Conservation (phyloP, 2,797 vertebrate species). For the Hydrophis major region DNA sequence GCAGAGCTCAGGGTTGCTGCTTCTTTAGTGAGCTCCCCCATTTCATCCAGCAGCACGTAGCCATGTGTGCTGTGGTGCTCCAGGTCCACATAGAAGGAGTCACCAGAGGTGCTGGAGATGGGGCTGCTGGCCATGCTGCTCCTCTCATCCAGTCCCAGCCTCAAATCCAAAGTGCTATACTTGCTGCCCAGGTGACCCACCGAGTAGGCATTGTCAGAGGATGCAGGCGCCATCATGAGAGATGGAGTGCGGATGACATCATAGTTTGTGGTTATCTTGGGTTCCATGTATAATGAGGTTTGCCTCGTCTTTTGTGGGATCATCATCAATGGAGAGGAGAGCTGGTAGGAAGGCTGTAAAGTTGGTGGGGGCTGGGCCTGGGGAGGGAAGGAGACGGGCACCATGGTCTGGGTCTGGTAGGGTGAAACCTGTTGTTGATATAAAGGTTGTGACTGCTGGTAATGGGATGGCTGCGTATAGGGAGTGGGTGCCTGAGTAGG, state of each 20-base stretch:
- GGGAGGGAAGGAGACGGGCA: slow-evolving; percentile 83
- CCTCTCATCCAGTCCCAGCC: slow-evolving; percentile 92
- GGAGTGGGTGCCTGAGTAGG: slow-evolving; percentile 91
- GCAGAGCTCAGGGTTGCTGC: slow-evolving; percentile 82
- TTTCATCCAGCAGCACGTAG: slow-evolving; percentile 96
- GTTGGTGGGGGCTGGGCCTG: slow-evolving; percentile 85
- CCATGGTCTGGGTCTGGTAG: slow-evolving; percentile 94
- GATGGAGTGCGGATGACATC: slow-evolving; percentile 95
- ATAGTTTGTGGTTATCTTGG: slow-evolving; percentile 93
- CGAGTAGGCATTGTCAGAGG: slow-evolving; percentile 85
- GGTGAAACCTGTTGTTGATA: slow-evolving; percentile 94
- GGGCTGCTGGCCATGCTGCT: slow-evolving; percentile 93
- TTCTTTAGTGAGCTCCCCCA: slow-evolving; percentile 94
- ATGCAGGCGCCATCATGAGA: slow-evolving; percentile 92
- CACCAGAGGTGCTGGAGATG: slow-evolving; percentile 96
- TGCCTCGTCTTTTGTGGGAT: slow-evolving; percentile 91
- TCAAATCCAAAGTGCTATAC: slow-evolving; percentile 90
- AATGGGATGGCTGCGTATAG: slow-evolving; percentile 88
- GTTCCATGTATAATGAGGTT: slow-evolving; percentile 87
- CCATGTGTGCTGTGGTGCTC: slow-evolving; percentile 90
- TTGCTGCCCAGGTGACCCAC: slow-evolving; percentile 89
- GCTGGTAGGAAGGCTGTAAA: slow-evolving; percentile 86
- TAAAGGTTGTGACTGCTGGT: slow-evolving; percentile 86
- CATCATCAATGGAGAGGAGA: slow-evolving; percentile 88
- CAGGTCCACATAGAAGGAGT: slow-evolving; percentile 97